phyloP scores from a whole-genome alignment of 2,113 vertebrate species.

The Pantherophis guttatus region DNA sequence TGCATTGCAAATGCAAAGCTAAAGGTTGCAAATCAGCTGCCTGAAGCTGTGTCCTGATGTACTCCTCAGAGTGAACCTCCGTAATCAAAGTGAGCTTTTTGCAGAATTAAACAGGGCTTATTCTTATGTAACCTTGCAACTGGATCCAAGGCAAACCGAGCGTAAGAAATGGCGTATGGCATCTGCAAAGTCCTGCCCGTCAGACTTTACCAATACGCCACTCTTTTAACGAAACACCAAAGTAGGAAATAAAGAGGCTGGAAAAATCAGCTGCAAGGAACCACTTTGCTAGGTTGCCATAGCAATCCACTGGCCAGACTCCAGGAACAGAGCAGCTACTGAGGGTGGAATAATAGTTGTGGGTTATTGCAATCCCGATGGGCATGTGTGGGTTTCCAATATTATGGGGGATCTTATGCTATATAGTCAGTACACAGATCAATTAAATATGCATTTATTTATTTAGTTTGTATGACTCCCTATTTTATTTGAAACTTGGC shows the following conservation, averaged over 20 bases:
- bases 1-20: not conserved
- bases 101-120: not conserved
- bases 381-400: not conserved
- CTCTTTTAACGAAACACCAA: not conserved
- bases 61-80: not conserved
- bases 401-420: not conserved
- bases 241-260: not conserved
- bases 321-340: slow-evolving; percentile 20
- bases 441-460: not conserved
- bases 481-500: not conserved
- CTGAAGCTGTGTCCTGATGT: not conserved
- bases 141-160: not conserved
- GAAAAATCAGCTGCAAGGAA: not conserved
- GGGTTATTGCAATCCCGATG: not conserved
- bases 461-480: not conserved
- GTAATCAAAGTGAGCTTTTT: not conserved
- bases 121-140: not conserved
- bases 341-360: not conserved
- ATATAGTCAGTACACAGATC: not conserved
- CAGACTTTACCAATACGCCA: not conserved
- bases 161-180: not conserved
- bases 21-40: not conserved
- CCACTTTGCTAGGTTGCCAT: not conserved
- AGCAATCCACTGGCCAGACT: slow-evolving; percentile 13
- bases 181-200: not conserved